Conservation (phyloP, 2,113 vertebrate genomes). For the Periophthalmus modestus region DNA sequence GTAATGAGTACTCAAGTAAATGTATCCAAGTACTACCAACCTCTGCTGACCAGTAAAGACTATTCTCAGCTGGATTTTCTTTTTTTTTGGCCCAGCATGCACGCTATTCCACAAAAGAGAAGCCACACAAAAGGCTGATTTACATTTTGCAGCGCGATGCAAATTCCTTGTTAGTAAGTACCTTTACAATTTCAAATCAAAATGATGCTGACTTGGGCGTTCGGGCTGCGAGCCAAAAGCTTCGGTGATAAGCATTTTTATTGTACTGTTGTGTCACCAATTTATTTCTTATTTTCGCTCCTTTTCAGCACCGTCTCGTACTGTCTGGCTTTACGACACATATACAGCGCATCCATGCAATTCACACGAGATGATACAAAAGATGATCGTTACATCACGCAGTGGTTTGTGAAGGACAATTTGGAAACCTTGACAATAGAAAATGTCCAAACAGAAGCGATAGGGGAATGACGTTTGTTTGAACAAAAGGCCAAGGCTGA, state of each 20-base stretch:
- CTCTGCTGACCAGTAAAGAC: conserved; percentile 7
- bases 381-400: conserved; percentile 3
- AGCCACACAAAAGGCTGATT: conserved; percentile 58
- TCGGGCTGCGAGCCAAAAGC: conserved; percentile 47
- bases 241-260: conserved; percentile 60
- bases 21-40: conserved; percentile 18
- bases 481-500: background rate
- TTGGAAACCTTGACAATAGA: conserved; percentile 7
- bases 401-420: background rate
- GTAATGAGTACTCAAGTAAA: too few species aligned
- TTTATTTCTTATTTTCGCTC: conserved; percentile 33
- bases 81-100: conserved; percentile 28
- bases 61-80: conserved; percentile 24
- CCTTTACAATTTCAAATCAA: conserved; percentile 63
- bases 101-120: conserved; percentile 29
- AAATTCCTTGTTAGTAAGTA: conserved; percentile 63
- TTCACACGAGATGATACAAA: conserved; percentile 1
- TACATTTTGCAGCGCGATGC: conserved; percentile 65
- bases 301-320: conserved; percentile 9
- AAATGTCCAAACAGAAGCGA: background rate
- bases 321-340: conserved; percentile 18
- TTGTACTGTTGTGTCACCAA: conserved; percentile 48
- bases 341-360: background rate
- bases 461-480: background rate
- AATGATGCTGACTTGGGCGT: conserved; percentile 67